phyloP scores from a whole-genome alignment of 2,113 vertebrate species.

The Phalacrocorax pelagicus region DNA sequence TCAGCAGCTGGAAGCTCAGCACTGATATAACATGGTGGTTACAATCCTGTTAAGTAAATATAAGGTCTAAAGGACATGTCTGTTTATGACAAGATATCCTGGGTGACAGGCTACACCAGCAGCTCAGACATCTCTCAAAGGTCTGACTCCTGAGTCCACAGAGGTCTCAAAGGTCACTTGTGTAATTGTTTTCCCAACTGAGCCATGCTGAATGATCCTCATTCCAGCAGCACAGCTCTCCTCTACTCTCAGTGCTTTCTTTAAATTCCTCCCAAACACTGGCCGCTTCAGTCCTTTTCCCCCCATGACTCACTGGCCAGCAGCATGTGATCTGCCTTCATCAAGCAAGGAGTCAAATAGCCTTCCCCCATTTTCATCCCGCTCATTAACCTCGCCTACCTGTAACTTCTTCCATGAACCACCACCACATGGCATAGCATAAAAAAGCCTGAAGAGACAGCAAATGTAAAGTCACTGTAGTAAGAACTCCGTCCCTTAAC shows the following conservation, averaged over 20 bases:
- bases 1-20: slow-evolving; percentile 15
- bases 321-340: background rate
- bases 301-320: background rate
- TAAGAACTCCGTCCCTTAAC: background rate
- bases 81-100: slow-evolving; percentile 1
- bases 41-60: background rate
- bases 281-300: background rate
- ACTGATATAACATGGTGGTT: background rate
- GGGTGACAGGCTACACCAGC: background rate
- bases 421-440: background rate
- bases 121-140: slow-evolving; percentile 21
- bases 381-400: background rate
- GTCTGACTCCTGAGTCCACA: background rate
- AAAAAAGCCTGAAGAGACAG: background rate
- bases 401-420: background rate
- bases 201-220: background rate
- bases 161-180: slow-evolving; percentile 24
- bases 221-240: background rate
- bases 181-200: slow-evolving; percentile 33
- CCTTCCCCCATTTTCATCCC: background rate
- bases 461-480: background rate
- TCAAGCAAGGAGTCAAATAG: background rate
- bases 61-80: slow-evolving; percentile 51
- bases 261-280: background rate
- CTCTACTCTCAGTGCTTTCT: background rate